phyloP scores from a whole-genome alignment of 1,140 invertebrate genomes.

The Parapsyche elsis region DNA sequence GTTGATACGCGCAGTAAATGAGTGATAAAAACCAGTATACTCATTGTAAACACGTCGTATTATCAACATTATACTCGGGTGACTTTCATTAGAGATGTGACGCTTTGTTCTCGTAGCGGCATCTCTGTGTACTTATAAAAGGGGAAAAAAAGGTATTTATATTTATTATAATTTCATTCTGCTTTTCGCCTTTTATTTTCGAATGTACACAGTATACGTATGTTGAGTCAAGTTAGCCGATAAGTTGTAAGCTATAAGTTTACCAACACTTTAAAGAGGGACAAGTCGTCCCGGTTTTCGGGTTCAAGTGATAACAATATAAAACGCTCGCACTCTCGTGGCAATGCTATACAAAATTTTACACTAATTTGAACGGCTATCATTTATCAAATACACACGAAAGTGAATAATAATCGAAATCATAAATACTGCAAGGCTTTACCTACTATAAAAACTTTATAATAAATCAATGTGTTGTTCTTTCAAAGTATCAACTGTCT shows the following conservation, averaged over 20 bases:
- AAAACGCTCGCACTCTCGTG: not conserved
- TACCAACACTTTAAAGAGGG: constrained; percentile 38
- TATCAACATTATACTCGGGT: not conserved
- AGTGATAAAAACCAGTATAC: constrained; percentile 11
- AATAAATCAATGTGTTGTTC: too few species aligned
- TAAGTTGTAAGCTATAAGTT: constrained; percentile 35
- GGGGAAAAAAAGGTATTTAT: not conserved
- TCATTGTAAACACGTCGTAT: constrained; percentile 13
- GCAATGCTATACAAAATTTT: not conserved
- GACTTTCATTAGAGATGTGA: too few species aligned
- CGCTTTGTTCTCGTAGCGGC: too few species aligned
- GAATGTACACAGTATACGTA: not conserved
- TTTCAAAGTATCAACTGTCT: too few species aligned
- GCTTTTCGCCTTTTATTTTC: not conserved
- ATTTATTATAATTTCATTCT: not conserved
- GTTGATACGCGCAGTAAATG: not conserved
- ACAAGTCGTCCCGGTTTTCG: constrained; percentile 20
- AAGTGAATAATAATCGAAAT: too few species aligned
- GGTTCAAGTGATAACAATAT: constrained; percentile 4
- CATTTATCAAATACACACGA: too few species aligned
- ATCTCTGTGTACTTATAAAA: not conserved
- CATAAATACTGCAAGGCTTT: too few species aligned
- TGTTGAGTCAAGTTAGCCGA: constrained; percentile 1
- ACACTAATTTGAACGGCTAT: too few species aligned
- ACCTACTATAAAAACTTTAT: too few species aligned